Percentiles rank a stretch among this genome's conserved stretches.
Evolutionary conservation across 2,113 vertebrate genomes (phyloP).

Genomic region (Oceanites oceanicus): DNA sequence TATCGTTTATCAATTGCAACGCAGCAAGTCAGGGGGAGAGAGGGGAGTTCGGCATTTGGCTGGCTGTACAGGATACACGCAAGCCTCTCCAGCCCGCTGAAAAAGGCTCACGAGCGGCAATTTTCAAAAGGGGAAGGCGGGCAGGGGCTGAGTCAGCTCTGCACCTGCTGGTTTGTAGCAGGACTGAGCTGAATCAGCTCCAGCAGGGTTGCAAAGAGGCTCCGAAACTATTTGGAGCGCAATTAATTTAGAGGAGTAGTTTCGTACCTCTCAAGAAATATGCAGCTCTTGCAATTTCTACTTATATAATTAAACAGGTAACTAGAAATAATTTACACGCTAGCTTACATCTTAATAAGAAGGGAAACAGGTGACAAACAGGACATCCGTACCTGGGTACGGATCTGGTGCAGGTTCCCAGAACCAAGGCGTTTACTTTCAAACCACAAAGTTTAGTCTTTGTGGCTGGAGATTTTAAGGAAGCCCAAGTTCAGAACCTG

Average conservation of each 20-base stretch:
- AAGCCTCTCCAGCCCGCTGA: background rate
- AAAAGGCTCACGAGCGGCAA: accelerated
- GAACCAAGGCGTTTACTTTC: background rate
- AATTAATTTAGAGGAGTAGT: background rate
- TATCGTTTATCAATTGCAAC: background rate
- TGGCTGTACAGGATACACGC: background rate
- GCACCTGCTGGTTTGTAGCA: background rate
- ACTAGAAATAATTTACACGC: background rate
- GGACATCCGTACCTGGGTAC: background rate
- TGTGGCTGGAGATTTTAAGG: background rate
- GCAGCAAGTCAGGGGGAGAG: background rate
- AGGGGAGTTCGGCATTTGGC: background rate
- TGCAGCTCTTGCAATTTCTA: background rate
- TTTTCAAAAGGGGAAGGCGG: background rate
- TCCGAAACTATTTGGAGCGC: background rate
- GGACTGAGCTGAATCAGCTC: background rate
- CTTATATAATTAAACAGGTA: background rate
- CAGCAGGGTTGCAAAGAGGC: background rate
- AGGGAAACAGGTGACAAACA: background rate
- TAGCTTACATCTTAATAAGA: background rate
- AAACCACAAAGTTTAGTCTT: background rate
- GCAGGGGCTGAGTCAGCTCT: background rate
- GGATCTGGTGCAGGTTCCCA: background rate
- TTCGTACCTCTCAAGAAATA: background rate
- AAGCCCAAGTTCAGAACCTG: background rate